A percentile compares a stretch with the other conserved stretches of the same genome.
These are phyloP conservation scores for Vulpes vulpes DNA, from an alignment of 2,113 vertebrate species.

Conservation along the genomic window DNA sequence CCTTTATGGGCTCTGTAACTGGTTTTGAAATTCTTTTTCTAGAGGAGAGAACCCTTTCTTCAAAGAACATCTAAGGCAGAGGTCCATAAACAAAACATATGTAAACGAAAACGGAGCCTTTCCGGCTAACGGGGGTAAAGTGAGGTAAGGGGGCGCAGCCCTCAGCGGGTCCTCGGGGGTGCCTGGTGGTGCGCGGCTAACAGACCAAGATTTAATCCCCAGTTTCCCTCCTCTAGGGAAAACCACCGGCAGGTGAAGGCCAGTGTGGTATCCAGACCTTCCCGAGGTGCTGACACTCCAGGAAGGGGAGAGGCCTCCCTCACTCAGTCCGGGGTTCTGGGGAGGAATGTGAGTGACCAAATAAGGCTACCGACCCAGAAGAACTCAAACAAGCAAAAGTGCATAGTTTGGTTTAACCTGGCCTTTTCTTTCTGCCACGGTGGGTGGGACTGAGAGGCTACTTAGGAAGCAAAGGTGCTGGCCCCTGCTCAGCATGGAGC, in stretches of 20 bases:
- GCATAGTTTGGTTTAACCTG: not conserved
- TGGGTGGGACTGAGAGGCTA: not conserved
- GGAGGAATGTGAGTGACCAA: not conserved
- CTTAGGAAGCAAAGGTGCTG: not conserved
- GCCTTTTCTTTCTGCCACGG: not conserved
- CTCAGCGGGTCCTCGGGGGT: not conserved
- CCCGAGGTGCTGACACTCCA: not conserved
- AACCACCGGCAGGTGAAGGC: accelerated
- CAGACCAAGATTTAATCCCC: not conserved
- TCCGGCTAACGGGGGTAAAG: not conserved
- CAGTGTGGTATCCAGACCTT: not conserved
- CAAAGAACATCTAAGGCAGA: not conserved
- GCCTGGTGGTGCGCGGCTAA: not conserved
- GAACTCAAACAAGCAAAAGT: not conserved
- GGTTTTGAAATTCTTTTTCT: not conserved
- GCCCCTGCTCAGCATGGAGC: not conserved
- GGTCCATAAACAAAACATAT: not conserved
- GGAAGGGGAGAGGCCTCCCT: not conserved
- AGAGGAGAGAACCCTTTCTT: not conserved
- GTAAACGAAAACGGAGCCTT: not conserved
- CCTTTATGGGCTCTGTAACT: not conserved
- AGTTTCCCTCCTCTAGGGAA: not conserved
- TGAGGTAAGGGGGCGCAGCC: not conserved
- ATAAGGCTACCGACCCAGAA: not conserved
- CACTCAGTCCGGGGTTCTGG: not conserved